Base-by-base conservation (phyloP, 1,140 invertebrate genomes). In the Eumaeus atala region DNA sequence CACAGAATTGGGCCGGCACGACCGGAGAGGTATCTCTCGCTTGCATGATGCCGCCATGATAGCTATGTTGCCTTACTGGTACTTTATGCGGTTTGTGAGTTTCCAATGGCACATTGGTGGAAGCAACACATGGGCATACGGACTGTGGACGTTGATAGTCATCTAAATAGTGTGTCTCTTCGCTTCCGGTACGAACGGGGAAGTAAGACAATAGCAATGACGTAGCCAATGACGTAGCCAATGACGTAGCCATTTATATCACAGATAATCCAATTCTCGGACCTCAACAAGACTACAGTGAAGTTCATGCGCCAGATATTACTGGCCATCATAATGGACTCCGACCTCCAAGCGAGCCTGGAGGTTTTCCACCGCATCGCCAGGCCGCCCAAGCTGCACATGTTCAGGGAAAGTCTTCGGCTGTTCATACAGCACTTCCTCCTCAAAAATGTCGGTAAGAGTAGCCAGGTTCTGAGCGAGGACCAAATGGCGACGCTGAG, bases 351-450 rank as follows among this genome's bases (percentile, higher is more conserved):
- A 61, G 77, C 85, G 0, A 89, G 91, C 48, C 54, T 91, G 5
- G 81, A 90, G 54, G 92, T 92, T 0, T 96, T 96, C 78, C 71
- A 88, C 35, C 89, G 91, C 64, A 90, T 95, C 50, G 86, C 91
- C 0, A 74, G 89, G 42, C 89, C 93, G 0, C 88, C 91, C 1
- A 92, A 94, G 72, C 84, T 95, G 3, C 90, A 92, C 67, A 84
- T 91, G 65, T 93, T 96, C 59, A 86, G 92, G 47, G 94, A 96
- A 82, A 93, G 93, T 57, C 72, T 96, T 0, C 77, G 91, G 53
- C 81, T 96, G 7, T 96, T 96, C 67, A 91, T 96, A 67, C 92
- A 91, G 73, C 93, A 95, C 82, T 96, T 96, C 67, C 67, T 96
- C 0, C 59, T 94, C 1, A 91, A 90, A 72, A 93, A 93, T 72